Conservation (phyloP, 1,140 invertebrate species). For the Dolichoris vasculosae region DNA sequence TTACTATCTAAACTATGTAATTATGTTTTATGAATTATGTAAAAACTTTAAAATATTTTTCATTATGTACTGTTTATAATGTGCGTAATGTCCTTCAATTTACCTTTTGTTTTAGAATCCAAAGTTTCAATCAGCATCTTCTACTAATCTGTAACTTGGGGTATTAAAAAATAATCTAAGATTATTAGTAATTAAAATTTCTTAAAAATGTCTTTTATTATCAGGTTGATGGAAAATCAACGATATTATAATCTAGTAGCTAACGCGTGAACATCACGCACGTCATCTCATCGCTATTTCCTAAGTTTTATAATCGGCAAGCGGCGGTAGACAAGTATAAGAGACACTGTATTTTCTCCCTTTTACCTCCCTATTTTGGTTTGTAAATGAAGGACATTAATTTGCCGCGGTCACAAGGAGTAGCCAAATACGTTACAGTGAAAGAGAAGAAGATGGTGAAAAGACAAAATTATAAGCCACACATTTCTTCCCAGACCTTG, state of each 20-base stretch:
- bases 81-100: too few species aligned
- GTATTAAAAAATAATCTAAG: constrained; percentile 35
- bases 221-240: neutral
- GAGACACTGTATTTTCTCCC: neutral
- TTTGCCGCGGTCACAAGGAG: constrained; percentile 41
- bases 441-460: neutral
- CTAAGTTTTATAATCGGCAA: constrained; percentile 17
- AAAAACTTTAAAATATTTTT: too few species aligned
- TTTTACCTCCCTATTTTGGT: constrained; percentile 43
- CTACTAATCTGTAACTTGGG: neutral
- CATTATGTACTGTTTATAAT: too few species aligned
- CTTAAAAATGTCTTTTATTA: neutral
- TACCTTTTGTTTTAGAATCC: too few species aligned
- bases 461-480: constrained; percentile 37
- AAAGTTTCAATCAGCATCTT: constrained; percentile 37
- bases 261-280: constrained; percentile 22
- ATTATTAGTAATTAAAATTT: constrained; percentile 38
- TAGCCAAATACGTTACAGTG: neutral
- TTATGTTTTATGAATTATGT: too few species aligned
- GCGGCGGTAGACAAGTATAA: neutral
- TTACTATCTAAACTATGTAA: too few species aligned
- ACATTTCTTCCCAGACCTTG: constrained; percentile 28
- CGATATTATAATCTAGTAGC: constrained; percentile 23
- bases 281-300: constrained; percentile 45
- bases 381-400: constrained; percentile 53